These are phyloP conservation scores for Xestia sexstrigata DNA, from an alignment of 2,888 invertebrate genomes.

Conservation along the genomic window DNA sequence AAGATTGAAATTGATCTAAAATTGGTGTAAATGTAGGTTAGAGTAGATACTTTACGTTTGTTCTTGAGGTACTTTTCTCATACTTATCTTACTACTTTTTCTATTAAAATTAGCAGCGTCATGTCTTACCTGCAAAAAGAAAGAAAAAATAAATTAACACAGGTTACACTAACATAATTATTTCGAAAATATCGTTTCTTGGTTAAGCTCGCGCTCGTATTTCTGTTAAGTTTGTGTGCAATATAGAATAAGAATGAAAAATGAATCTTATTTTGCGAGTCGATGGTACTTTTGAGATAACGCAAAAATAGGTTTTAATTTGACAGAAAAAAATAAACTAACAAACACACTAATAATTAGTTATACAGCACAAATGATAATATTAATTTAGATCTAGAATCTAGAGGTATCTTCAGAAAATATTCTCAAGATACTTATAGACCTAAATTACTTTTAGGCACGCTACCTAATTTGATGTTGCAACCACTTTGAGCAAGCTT, in stretches of 20 bases:
- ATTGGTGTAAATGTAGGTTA: not conserved
- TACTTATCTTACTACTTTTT: conserved; percentile 28
- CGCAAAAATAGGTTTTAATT: not conserved
- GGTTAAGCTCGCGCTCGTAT: too few species aligned
- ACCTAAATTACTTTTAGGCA: not conserved
- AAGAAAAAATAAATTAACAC: conserved; percentile 20
- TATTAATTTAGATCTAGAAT: conserved; percentile 7
- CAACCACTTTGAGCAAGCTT: conserved; percentile 46
- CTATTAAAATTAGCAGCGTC: not conserved
- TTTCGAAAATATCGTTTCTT: not conserved
- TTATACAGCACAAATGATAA: not conserved
- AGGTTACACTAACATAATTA: not conserved
- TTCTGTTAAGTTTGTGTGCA: too few species aligned
- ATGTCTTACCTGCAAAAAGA: conserved; percentile 48
- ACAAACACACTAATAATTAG: not conserved
- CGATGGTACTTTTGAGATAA: not conserved
- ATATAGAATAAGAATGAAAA: not conserved
- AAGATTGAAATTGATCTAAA: conserved; percentile 21
- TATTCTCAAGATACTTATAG: not conserved
- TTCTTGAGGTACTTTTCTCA: not conserved
- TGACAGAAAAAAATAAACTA: not conserved
- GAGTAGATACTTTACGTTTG: not conserved
- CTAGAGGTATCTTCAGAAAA: not conserved
- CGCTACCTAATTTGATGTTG: conserved; percentile 25
- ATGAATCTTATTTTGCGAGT: not conserved